Percentiles rank a stretch among this genome's conserved stretches.
These are phyloP conservation scores for Eustalomyia histrio DNA, from an alignment of 2,888 invertebrate genomes.

Conservation along the genomic window DNA sequence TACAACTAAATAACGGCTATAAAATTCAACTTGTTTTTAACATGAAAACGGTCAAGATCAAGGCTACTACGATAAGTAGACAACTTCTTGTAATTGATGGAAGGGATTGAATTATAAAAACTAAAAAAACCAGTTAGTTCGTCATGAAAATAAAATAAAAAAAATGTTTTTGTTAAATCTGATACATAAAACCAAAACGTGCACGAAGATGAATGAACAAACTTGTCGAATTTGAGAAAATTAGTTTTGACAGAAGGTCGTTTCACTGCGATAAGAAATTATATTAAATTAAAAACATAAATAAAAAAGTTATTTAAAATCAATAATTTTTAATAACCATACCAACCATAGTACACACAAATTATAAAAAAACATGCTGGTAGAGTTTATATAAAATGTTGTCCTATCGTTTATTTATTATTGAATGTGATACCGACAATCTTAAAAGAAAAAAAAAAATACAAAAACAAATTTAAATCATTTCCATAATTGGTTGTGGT, in stretches of 20 bases:
- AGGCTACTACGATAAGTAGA: constrained; percentile 34
- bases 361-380: not conserved
- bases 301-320: constrained; percentile 22
- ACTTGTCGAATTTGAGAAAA: constrained; percentile 13
- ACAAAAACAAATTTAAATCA: constrained; percentile 38
- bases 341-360: too few relatives aligned
- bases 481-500: constrained; percentile 41
- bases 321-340: constrained; percentile 1
- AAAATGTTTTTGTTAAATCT: not conserved
- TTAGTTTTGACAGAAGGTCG: constrained; percentile 38
- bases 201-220: not conserved
- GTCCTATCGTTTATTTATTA: not conserved
- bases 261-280: not conserved
- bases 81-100: constrained; percentile 33
- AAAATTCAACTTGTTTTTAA: constrained; percentile 34
- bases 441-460: not conserved
- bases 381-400: not conserved
- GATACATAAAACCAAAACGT: constrained; percentile 1
- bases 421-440: not conserved
- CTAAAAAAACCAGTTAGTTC: constrained; percentile 24
- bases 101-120: constrained; percentile 11
- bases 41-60: constrained; percentile 53
- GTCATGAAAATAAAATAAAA: not conserved
- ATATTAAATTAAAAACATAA: constrained; percentile 3
- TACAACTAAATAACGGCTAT: not conserved